A percentile compares a stretch with the other conserved stretches of the same genome.
phyloP scores from a whole-genome alignment of 1,140 invertebrate genomes.

The Pseudomyrmex gracilis region DNA sequence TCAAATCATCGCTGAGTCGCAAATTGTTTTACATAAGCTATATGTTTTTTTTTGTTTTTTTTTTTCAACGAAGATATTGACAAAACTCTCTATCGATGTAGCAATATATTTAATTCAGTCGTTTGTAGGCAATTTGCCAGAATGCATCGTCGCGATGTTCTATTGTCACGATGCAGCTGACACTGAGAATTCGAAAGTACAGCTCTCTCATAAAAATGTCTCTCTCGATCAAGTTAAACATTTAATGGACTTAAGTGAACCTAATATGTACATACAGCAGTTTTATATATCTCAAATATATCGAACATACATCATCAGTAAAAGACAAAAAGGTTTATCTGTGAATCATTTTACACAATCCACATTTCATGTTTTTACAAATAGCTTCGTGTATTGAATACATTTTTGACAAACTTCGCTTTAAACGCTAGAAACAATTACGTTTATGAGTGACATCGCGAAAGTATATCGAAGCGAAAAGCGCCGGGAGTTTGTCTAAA shows the following conservation, averaged over 20 bases:
- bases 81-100: neutral
- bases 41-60: neutral
- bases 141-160: constrained; percentile 29
- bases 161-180: neutral
- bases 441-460: too few species aligned
- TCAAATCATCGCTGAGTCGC: neutral
- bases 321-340: too few species aligned
- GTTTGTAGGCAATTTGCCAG: constrained; percentile 9
- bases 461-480: too few species aligned
- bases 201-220: constrained; percentile 19
- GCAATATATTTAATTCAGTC: constrained; percentile 19
- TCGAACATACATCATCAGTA: neutral
- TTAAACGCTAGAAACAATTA: too few species aligned
- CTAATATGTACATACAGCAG: neutral
- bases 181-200: constrained; percentile 3
- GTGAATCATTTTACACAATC: too few species aligned
- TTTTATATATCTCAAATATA: constrained; percentile 25
- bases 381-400: too few species aligned
- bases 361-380: too few species aligned
- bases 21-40: constrained; percentile 11
- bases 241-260: constrained; percentile 14
- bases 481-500: too few species aligned
- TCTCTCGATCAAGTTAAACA: constrained; percentile 35
- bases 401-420: too few species aligned
- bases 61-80: constrained; percentile 15